Evolutionary conservation across 2,888 invertebrate genomes (phyloP).

Genomic region (Cacoxenus indagator): DNA sequence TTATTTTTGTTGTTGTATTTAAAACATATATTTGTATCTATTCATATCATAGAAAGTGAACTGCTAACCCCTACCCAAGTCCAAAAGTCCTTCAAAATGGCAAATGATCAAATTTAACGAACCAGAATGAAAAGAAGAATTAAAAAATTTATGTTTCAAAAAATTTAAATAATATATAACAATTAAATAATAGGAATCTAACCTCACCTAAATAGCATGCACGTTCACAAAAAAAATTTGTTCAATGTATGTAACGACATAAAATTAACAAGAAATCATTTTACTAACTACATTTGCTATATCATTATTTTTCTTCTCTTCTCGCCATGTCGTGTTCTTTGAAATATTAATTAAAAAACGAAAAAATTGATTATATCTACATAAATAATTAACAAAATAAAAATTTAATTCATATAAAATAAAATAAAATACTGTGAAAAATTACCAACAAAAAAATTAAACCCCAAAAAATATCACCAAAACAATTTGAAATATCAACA

Average conservation of each 20-base stretch:
- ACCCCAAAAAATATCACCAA: background rate
- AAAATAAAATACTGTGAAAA: background rate
- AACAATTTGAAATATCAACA: background rate
- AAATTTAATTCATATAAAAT: background rate
- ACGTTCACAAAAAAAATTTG: slow-evolving; percentile 37
- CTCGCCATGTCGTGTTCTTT: background rate
- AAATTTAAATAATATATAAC: slow-evolving; percentile 55
- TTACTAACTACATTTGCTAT: slow-evolving; percentile 38
- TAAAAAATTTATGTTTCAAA: too few relatives aligned
- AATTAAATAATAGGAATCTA: slow-evolving; percentile 46
- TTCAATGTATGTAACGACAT: slow-evolving; percentile 1
- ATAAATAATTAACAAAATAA: background rate
- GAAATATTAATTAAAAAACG: background rate
- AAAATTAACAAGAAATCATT: slow-evolving; percentile 31
- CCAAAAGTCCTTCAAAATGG: too few relatives aligned
- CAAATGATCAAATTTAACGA: too few relatives aligned
- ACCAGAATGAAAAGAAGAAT: too few relatives aligned
- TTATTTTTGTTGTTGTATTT: too few relatives aligned
- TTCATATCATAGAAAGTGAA: too few relatives aligned
- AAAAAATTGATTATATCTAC: background rate
- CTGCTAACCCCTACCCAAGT: too few relatives aligned
- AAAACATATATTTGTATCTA: too few relatives aligned
- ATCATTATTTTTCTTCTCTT: slow-evolving; percentile 39
- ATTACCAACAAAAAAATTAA: slow-evolving; percentile 1
- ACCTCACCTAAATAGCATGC: slow-evolving; percentile 47